Percentiles rank a stretch among this genome's conserved stretches.
These are phyloP conservation scores for Drosophila quinaria DNA, from an alignment of 2,888 invertebrate species.

Conservation along the genomic window DNA sequence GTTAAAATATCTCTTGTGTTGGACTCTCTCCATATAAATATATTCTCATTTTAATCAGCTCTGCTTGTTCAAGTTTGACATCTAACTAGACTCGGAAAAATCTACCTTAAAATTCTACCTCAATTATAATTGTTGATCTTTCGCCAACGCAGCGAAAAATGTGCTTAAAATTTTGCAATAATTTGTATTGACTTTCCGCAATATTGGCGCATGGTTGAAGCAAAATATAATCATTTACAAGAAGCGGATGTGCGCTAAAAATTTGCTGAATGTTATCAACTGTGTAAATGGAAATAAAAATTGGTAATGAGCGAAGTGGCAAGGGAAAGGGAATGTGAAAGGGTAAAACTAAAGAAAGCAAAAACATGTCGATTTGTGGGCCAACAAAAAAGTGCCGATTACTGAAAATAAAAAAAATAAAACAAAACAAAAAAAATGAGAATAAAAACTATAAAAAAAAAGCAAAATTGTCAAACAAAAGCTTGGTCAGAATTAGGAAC, in stretches of 20 bases:
- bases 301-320: slow-evolving; percentile 14
- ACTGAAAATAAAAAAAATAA: slow-evolving; percentile 10
- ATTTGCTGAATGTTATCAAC: slow-evolving; percentile 67
- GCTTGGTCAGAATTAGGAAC: slow-evolving; percentile 64
- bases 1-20: too few relatives aligned
- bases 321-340: neutral
- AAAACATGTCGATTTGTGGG: slow-evolving; percentile 31
- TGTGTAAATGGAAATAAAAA: slow-evolving; percentile 32
- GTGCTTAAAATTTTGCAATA: slow-evolving; percentile 9
- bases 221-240: slow-evolving; percentile 10
- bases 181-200: slow-evolving; percentile 15
- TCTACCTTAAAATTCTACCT: neutral
- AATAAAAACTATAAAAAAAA: neutral
- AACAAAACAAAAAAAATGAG: neutral
- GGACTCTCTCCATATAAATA: neutral
- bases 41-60: neutral
- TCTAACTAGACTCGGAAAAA: neutral
- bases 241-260: slow-evolving; percentile 60
- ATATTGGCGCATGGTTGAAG: slow-evolving; percentile 17
- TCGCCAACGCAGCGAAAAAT: neutral
- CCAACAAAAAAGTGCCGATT: slow-evolving; percentile 37
- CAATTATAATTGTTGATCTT: neutral
- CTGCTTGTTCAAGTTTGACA: too few relatives aligned
- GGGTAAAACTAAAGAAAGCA: neutral
- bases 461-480: slow-evolving; percentile 41